Conservation (phyloP, 2,113 vertebrate genomes). For the Columba janthina region DNA sequence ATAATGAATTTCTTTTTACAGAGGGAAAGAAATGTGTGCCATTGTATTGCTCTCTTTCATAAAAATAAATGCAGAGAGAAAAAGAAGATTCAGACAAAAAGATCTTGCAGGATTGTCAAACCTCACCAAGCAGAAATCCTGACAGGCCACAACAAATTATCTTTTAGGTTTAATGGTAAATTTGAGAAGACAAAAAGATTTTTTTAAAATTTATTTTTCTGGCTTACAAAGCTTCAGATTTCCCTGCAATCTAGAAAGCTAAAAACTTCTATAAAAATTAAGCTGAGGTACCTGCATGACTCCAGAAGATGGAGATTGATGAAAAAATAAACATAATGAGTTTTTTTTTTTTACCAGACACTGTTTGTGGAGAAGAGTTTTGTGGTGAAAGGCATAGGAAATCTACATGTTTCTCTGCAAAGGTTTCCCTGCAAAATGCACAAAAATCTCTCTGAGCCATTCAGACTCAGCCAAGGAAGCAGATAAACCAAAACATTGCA, state of each 20-base stretch:
- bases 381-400: background rate
- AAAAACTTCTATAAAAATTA: background rate
- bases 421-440: background rate
- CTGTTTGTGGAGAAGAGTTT: background rate
- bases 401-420: background rate
- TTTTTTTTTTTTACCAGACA: background rate
- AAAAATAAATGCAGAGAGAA: background rate
- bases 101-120: background rate
- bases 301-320: background rate
- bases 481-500: background rate
- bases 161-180: background rate
- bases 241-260: background rate
- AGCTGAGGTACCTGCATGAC: background rate
- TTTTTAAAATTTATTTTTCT: background rate
- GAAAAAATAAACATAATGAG: background rate
- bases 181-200: background rate
- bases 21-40: background rate
- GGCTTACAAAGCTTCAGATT: background rate
- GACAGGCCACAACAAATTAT: background rate
- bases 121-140: background rate
- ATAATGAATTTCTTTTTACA: background rate
- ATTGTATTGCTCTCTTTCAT: background rate
- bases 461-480: background rate
- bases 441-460: background rate
- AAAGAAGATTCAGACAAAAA: background rate